Conservation (phyloP, 1,140 invertebrate genomes). For the Trachymyrmex septentrionalis region DNA sequence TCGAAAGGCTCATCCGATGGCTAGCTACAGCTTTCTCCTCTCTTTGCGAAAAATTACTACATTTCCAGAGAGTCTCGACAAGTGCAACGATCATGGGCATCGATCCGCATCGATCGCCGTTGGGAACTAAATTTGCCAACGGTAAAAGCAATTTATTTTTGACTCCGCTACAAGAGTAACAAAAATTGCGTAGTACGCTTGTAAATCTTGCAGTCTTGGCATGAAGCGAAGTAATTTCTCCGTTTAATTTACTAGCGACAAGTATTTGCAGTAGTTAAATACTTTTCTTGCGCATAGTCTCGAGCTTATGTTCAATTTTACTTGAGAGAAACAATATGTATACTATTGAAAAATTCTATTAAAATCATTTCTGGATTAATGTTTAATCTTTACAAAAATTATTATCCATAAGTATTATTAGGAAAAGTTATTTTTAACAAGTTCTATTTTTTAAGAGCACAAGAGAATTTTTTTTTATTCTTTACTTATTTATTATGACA, state of each 20-base stretch:
- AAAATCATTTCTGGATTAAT: neutral
- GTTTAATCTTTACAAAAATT: neutral
- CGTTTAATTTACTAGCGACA: conserved; percentile 3
- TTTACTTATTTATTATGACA: neutral
- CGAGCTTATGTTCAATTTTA: conserved; percentile 2
- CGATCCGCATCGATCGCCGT: conserved; percentile 34
- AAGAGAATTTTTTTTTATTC: neutral
- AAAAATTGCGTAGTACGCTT: conserved; percentile 40
- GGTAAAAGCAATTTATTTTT: conserved; percentile 58
- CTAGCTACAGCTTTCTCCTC: conserved; percentile 24
- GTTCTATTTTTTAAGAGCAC: neutral
- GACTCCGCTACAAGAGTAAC: conserved; percentile 29
- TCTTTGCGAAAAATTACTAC: conserved; percentile 46
- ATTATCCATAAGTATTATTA: neutral
- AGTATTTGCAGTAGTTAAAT: conserved; percentile 6
- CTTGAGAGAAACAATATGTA: neutral
- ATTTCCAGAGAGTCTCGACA: conserved; percentile 19
- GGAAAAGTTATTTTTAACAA: neutral
- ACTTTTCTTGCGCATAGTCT: neutral
- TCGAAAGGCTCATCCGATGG: conserved; percentile 20
- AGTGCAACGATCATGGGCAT: conserved; percentile 59
- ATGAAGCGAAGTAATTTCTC: conserved; percentile 29
- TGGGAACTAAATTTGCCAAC: conserved; percentile 66
- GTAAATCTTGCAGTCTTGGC: conserved; percentile 18
- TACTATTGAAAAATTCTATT: neutral